Evolutionary conservation across 2,113 vertebrate genomes (phyloP), one percentile per base, ranked within the genome.

Genomic region (Dasyurus viverrinus): DNA sequence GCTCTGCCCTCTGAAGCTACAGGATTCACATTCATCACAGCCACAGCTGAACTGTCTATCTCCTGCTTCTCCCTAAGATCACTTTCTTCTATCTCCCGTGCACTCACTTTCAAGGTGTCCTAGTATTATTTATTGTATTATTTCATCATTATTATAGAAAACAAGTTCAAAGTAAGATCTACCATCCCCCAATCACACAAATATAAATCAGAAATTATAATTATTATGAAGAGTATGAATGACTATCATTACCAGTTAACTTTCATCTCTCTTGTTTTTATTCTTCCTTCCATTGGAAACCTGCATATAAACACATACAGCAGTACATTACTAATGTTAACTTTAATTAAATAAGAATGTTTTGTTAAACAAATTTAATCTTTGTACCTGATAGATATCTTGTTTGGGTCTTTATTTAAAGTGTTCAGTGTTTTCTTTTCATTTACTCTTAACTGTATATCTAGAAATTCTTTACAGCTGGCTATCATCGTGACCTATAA

Each of bases 231-330:
- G 89, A 47, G 96, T 60, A 46, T 68, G 50, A 95, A 57, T 26
- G 54, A 53, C 57, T 93, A 93, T 97, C 96, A 98, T 98, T 98
- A 99, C 99, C 99, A 99, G 98, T 99, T 99, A 91, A 99, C 98
- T 99, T 99, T 99, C 99, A 99, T 99, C 98, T 99, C 98, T 98
- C 98, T 99, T 97, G 98, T 99, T 99, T 99, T 99, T 98, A 99
- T 99, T 97, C 99, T 99, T 97, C 99, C 99, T 42, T 99, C 99
- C 98, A 99, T 98, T 53, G 99, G 99, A 99, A 99, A 99, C 98
- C 99, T 99, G 96, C 11, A 96, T 91, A 98, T 95, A 89, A 97
- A 98, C 98, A 98, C 7, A 97, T 0, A 98, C 0, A 0, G 52
- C 0, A 97, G 93, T 89, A 55, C 8, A 91, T 95, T 93, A 92